phyloP scores from a whole-genome alignment of 2,797 vertebrate species.

The Numenius phaeopus region DNA sequence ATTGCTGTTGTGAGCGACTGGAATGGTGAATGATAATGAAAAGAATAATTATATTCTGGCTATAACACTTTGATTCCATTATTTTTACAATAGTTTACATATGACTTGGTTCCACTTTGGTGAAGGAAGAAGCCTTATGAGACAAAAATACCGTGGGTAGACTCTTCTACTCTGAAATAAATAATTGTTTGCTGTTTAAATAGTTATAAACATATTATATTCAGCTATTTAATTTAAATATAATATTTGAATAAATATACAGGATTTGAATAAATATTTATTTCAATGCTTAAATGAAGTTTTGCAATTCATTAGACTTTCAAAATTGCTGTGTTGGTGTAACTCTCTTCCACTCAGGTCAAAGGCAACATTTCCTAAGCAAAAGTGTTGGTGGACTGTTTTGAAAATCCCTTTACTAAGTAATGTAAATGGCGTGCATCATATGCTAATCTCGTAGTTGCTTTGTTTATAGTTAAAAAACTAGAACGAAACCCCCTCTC shows the following conservation, averaged over 20 bases:
- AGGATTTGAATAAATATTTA: neutral
- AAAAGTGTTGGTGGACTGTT: neutral
- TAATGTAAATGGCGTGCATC: neutral
- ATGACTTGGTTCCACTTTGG: neutral
- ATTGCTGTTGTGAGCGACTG: neutral
- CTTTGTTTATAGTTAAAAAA: neutral
- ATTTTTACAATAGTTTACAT: neutral
- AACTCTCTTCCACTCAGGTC: neutral
- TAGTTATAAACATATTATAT: neutral
- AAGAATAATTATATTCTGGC: neutral
- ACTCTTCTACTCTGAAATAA: neutral
- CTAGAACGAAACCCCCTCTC: neutral
- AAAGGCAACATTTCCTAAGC: neutral
- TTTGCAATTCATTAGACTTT: neutral
- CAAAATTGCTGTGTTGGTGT: neutral
- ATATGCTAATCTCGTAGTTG: neutral
- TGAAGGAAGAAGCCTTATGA: neutral
- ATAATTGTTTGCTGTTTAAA: neutral
- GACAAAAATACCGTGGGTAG: neutral
- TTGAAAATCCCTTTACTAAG: neutral
- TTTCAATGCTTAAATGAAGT: neutral
- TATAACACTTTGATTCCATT: neutral
- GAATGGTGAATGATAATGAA: neutral
- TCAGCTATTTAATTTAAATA: neutral
- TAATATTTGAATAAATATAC: neutral